phyloP scores from a whole-genome alignment of 2,113 vertebrate species.

The Rhabdomys dilectus region DNA sequence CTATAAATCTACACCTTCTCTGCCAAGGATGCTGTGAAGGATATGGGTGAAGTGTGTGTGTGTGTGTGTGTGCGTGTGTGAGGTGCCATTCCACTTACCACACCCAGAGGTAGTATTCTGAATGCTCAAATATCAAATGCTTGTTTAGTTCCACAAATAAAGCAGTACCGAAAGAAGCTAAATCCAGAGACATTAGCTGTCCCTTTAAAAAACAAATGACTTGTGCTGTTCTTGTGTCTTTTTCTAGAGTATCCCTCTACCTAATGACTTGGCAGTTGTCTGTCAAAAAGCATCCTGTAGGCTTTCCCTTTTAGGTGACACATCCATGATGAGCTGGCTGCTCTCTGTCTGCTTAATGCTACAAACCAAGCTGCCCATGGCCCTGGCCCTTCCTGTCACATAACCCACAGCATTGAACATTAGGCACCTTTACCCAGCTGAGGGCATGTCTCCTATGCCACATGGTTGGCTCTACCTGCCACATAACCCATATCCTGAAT shows the following conservation, averaged over 20 bases:
- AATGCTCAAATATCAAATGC: slow-evolving; percentile 22
- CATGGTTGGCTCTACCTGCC: not conserved
- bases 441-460: rapidly evolving
- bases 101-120: not conserved
- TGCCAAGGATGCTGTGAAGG: not conserved
- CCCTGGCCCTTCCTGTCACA: not conserved
- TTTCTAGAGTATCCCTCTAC: not conserved
- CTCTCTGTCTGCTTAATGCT: not conserved
- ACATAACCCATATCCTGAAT: not conserved
- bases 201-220: not conserved
- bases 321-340: not conserved
- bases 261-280: not conserved
- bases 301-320: not conserved
- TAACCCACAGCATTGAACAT: not conserved
- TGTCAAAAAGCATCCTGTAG: not conserved
- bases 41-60: not conserved
- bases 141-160: not conserved
- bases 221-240: not conserved
- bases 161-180: not conserved
- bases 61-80: rapidly evolving
- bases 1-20: not conserved
- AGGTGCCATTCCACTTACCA: not conserved
- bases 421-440: not conserved
- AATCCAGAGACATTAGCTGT: not conserved
- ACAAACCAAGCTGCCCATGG: not conserved